Base-by-base conservation (phyloP, 2,888 invertebrate genomes). In the Leptura quadrifasciata region DNA sequence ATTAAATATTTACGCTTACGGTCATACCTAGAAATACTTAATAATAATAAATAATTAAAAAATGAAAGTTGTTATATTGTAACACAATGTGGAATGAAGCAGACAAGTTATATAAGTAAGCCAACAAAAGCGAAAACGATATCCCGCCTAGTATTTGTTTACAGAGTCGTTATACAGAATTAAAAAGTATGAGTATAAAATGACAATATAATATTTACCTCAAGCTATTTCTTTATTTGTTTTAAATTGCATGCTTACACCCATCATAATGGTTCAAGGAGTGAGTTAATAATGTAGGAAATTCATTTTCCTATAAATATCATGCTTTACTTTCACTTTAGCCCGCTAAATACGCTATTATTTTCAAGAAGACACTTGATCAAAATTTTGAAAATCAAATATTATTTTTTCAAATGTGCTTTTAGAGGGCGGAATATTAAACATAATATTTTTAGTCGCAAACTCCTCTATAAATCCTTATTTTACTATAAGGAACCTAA, bases 1-100 rank as follows among this genome's bases (percentile, higher is more conserved):
- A n/a, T 15, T 47, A n/a, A 47, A 47, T 0, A 15, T 0, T 47
- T 31, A 31, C 5, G 2, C 2, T 24, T 24, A 24, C 2, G 5
- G 24, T 5, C 24, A 24, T 24, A 24, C 24, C 2, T 55, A 0
- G 4, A 21, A 6, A 24, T 58, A 24, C 6, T 39, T 21, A 63
- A 63, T 63, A 63, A 47, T 21, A 63, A 20, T 39, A 18, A 63
- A 63, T 35, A 63, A 63, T 35, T 31, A 61, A 20, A 15, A 60
- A n/a, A 61, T 39, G 63, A 63, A 63, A 63, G 63, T 63, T 63
- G 10, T 39, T 10, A 27, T 24, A 63, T 39, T 15, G 4, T 63
- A 39, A 20, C 63, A 47, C 47, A n/a, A 5, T 5, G n/a, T 47
- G 47, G 47, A 12, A n/a, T 47, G 3, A 15, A 12, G 39, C 20